Conservation (phyloP, 2,797 vertebrate species). For the Borostomias antarcticus region DNA sequence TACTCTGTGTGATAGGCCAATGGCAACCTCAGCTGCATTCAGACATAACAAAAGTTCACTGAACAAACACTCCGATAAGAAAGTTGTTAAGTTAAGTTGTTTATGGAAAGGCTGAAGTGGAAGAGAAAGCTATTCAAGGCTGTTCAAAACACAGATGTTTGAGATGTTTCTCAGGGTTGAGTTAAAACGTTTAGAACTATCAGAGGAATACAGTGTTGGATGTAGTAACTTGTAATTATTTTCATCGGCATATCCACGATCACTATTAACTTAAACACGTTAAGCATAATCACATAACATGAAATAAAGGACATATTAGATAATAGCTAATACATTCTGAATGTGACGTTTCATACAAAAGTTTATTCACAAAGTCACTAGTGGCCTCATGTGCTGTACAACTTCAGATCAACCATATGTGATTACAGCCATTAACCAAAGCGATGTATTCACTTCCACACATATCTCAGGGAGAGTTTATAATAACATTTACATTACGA, state of each 20-base stretch:
- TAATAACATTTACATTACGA: background rate
- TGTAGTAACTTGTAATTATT: background rate
- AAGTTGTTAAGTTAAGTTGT: background rate
- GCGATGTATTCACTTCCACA: too few species aligned
- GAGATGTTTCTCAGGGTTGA: too few species aligned
- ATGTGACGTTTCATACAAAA: slow-evolving; percentile 63
- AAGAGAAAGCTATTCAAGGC: background rate
- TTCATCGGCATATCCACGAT: background rate
- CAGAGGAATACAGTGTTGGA: background rate
- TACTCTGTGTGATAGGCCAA: slow-evolving; percentile 19
- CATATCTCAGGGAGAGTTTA: background rate
- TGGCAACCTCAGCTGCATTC: slow-evolving; percentile 19
- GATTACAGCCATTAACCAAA: slow-evolving; percentile 10
- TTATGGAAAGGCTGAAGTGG: background rate
- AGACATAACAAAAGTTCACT: too few species aligned
- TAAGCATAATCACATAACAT: background rate
- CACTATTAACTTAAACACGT: background rate
- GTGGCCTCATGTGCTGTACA: slow-evolving; percentile 53
- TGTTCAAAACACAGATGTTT: background rate
- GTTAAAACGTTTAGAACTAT: background rate
- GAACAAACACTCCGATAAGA: background rate
- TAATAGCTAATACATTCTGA: background rate
- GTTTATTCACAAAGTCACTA: slow-evolving; percentile 63
- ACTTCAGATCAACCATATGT: slow-evolving; percentile 44
- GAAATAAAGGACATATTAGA: background rate